These are phyloP conservation scores for Musca domestica DNA, from an alignment of 1,140 invertebrate species.

Conservation along the genomic window DNA sequence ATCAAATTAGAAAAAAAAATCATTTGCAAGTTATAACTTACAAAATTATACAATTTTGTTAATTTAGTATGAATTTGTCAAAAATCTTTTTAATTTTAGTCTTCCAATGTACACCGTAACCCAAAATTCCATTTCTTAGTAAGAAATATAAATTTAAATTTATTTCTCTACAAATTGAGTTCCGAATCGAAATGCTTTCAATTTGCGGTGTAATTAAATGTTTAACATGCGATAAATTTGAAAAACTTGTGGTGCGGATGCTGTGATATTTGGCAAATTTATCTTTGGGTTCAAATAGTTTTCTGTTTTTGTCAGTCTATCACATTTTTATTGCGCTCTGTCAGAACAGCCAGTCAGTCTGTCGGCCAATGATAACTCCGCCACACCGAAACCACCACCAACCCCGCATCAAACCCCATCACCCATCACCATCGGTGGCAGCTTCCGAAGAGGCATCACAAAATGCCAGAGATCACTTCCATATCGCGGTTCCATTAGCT, in stretches of 20 bases:
- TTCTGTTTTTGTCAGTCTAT: constrained; percentile 12
- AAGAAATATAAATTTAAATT: too few relatives aligned
- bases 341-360: too few relatives aligned
- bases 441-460: neutral
- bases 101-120: too few relatives aligned
- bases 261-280: constrained; percentile 12
- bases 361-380: neutral
- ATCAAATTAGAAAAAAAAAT: too few relatives aligned
- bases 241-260: neutral
- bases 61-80: too few relatives aligned
- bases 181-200: too few relatives aligned
- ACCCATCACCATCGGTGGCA: constrained; percentile 1
- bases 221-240: constrained; percentile 2
- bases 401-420: neutral
- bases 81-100: too few relatives aligned
- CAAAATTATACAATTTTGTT: too few relatives aligned
- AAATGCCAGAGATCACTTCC: constrained; percentile 11
- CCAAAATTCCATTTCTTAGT: too few relatives aligned
- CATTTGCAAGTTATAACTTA: too few relatives aligned
- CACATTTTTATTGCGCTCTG: constrained; percentile 2
- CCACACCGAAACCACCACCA: neutral
- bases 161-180: too few relatives aligned
- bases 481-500: constrained; percentile 10
- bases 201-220: too few relatives aligned
- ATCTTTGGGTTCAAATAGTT: constrained; percentile 10